Evolutionary conservation across 2,888 invertebrate genomes (phyloP).

Genomic region (Machimus atricapillus): DNA sequence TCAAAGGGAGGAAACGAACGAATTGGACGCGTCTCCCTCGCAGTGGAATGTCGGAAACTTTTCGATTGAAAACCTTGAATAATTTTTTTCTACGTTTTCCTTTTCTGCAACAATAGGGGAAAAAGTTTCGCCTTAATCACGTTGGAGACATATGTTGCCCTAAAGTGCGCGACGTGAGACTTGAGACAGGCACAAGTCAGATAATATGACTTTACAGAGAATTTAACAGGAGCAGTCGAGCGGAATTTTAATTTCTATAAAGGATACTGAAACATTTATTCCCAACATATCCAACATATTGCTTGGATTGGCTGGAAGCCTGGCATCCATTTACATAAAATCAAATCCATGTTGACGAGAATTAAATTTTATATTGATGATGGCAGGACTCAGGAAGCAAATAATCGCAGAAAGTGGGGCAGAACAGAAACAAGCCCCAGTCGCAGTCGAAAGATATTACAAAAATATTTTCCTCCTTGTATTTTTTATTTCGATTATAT

Average conservation of each 20-base stretch:
- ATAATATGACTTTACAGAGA: background rate
- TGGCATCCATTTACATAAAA: background rate
- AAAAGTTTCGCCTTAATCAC: background rate
- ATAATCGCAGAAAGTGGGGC: background rate
- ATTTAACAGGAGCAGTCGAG: background rate
- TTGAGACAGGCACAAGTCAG: background rate
- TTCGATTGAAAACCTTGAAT: background rate
- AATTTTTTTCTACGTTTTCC: background rate
- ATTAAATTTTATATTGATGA: background rate
- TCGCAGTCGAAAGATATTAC: background rate
- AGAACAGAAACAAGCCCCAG: background rate
- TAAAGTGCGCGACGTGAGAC: background rate
- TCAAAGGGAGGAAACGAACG: background rate
- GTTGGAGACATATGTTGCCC: conserved; percentile 5
- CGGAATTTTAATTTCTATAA: conserved; percentile 26
- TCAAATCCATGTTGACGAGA: background rate
- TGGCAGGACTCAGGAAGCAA: background rate
- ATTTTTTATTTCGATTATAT: background rate
- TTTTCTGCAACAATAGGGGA: background rate
- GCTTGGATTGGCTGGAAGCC: background rate
- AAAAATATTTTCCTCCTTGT: background rate
- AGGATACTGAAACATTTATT: conserved; percentile 6
- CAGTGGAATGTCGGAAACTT: background rate
- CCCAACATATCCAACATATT: background rate
- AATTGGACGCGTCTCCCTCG: background rate